These are phyloP conservation scores for Myxocyprinus asiaticus DNA, from an alignment of 2,113 vertebrate genomes.

Conservation along the genomic window DNA sequence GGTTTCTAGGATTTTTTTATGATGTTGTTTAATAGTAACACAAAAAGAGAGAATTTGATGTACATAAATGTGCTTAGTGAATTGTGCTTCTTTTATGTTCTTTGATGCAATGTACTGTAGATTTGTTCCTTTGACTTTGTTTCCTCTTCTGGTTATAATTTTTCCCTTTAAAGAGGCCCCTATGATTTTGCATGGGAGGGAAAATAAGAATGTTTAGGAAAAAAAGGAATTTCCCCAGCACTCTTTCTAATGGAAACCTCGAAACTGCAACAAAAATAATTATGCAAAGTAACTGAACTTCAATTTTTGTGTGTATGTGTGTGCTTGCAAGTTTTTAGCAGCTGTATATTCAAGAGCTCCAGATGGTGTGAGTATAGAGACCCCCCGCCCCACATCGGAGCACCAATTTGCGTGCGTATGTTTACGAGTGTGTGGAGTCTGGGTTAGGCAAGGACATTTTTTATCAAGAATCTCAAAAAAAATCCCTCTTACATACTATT, in stretches of 20 bases:
- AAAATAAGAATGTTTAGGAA: slow-evolving; percentile 27
- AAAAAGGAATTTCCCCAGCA: neutral
- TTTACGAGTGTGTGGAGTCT: neutral
- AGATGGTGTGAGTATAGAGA: slow-evolving; percentile 8
- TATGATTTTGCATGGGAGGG: slow-evolving; percentile 29
- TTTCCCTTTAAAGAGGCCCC: neutral
- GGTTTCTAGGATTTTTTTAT: slow-evolving; percentile 73
- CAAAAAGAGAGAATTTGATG: slow-evolving; percentile 66
- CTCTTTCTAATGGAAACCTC: slow-evolving; percentile 7
- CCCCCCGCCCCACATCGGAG: slow-evolving; percentile 53
- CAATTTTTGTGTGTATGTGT: neutral
- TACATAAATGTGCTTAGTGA: slow-evolving; percentile 44
- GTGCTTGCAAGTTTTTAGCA: neutral
- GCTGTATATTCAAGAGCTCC: slow-evolving; percentile 35
- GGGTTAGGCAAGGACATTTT: neutral
- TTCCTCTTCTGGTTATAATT: neutral
- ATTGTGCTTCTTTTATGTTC: neutral
- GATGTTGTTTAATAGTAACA: too few relatives aligned
- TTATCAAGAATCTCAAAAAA: neutral
- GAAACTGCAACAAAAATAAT: neutral
- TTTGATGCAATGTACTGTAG: neutral
- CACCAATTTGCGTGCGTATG: slow-evolving; percentile 27
- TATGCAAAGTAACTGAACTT: neutral
- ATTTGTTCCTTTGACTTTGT: neutral
- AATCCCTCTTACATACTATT: slow-evolving; percentile 8